A percentile compares a stretch with the other conserved stretches of the same genome.
Conservation (phyloP, 2,113 vertebrate genomes). For the Tauraco erythrolophus region DNA sequence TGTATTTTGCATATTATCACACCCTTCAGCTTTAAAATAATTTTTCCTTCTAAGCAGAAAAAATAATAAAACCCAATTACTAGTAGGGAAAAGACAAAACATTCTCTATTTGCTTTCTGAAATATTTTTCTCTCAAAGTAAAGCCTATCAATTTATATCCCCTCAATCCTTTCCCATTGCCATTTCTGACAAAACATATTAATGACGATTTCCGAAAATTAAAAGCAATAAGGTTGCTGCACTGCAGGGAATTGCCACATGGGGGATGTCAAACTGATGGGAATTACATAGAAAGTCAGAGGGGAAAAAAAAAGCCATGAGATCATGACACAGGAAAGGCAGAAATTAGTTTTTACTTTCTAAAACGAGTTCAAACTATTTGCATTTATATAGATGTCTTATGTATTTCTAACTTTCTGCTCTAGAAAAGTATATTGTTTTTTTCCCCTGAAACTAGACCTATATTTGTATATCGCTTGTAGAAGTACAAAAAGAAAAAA, state of each 20-base stretch:
- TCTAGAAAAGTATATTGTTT: not conserved
- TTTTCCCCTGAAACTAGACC: not conserved
- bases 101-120: not conserved
- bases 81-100: not conserved
- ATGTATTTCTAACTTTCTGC: not conserved
- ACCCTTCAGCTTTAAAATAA: not conserved
- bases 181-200: not conserved
- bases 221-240: not conserved
- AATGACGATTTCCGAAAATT: not conserved
- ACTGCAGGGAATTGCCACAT: slow-evolving; percentile 52
- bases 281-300: not conserved
- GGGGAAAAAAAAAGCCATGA: not conserved
- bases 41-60: not conserved
- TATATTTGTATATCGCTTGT: not conserved
- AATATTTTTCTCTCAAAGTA: not conserved
- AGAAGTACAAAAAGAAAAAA: not conserved
- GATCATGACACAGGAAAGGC: not conserved
- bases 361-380: not conserved
- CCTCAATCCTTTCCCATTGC: not conserved
- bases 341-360: not conserved
- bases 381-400: not conserved
- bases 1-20: not conserved
- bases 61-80: not conserved
- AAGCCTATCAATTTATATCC: not conserved
- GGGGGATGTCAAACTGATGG: slow-evolving; percentile 51